Evolutionary conservation across 2,888 invertebrate species (phyloP).

Genomic region (Tanypteryx hageni): DNA sequence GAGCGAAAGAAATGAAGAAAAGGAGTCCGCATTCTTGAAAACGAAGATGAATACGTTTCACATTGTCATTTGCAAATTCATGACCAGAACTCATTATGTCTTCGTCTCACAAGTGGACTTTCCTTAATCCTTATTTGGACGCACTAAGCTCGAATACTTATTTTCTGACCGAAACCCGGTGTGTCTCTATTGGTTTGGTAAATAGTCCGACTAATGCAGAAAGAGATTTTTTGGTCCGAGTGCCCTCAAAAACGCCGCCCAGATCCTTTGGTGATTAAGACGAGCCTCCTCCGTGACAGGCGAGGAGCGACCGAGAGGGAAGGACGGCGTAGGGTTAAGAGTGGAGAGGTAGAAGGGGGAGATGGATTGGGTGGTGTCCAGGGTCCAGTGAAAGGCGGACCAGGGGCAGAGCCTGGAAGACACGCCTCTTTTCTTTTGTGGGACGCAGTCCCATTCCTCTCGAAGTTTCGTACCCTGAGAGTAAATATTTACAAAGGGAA

Average conservation of each 20-base stretch:
- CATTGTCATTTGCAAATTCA: background rate
- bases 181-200: slow-evolving; percentile 24
- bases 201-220: slow-evolving; percentile 44
- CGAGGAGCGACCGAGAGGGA: background rate
- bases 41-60: too few species aligned
- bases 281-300: slow-evolving; percentile 48
- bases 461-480: background rate
- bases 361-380: slow-evolving; percentile 14
- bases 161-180: background rate
- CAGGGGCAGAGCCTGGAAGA: background rate
- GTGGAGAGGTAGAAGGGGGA: background rate
- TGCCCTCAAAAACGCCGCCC: slow-evolving; percentile 36
- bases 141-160: background rate
- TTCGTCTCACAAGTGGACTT: background rate
- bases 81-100: background rate
- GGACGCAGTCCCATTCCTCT: background rate
- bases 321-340: background rate
- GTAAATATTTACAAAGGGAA: slow-evolving; percentile 19
- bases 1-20: too few species aligned
- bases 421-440: slow-evolving; percentile 34
- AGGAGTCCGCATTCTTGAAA: too few species aligned
- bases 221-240: slow-evolving; percentile 37
- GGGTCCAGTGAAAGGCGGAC: background rate
- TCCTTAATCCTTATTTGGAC: background rate
- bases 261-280: slow-evolving; percentile 54